A percentile compares a stretch with the other conserved stretches of the same genome.
phyloP scores from a whole-genome alignment of 2,888 invertebrate species.

The Sphaeridia pumilis region DNA sequence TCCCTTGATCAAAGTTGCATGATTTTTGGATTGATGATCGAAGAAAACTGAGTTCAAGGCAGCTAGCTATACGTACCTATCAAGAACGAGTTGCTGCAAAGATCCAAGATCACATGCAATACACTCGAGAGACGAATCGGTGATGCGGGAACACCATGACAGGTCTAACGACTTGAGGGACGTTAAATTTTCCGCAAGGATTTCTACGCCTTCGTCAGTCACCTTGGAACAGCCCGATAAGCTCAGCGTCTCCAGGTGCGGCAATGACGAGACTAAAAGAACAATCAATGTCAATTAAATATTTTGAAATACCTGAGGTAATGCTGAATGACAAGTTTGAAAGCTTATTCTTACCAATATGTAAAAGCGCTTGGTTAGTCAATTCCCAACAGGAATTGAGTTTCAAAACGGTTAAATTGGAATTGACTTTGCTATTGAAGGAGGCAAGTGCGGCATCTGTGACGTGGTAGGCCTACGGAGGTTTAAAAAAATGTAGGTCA shows the following conservation, averaged over 20 bases:
- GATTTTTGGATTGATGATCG: too few relatives aligned
- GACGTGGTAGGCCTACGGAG: slow-evolving; percentile 73
- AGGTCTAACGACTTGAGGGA: slow-evolving; percentile 79
- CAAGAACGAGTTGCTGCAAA: slow-evolving; percentile 81
- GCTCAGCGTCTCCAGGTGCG: slow-evolving; percentile 82
- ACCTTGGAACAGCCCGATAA: slow-evolving; percentile 93
- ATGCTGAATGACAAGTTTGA: too few relatives aligned
- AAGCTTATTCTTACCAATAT: slow-evolving; percentile 85
- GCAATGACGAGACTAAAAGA: slow-evolving; percentile 45
- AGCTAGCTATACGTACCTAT: slow-evolving; percentile 73
- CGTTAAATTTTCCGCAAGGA: slow-evolving; percentile 86
- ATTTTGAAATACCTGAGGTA: too few relatives aligned
- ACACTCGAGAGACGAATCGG: slow-evolving; percentile 89
- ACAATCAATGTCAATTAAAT: neutral
- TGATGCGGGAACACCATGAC: slow-evolving; percentile 93
- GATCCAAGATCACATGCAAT: slow-evolving; percentile 93
- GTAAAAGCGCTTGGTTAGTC: slow-evolving; percentile 91
- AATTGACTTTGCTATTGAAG: slow-evolving; percentile 87
- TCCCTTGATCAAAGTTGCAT: too few relatives aligned
- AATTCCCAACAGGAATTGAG: slow-evolving; percentile 95
- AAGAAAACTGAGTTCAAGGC: too few relatives aligned
- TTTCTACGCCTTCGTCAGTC: slow-evolving; percentile 89
- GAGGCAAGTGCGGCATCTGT: slow-evolving; percentile 89
- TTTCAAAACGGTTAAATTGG: slow-evolving; percentile 72
- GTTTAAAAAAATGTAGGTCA: neutral